phyloP scores from a whole-genome alignment of 2,113 vertebrate species.

The Melanerpes formicivorus region DNA sequence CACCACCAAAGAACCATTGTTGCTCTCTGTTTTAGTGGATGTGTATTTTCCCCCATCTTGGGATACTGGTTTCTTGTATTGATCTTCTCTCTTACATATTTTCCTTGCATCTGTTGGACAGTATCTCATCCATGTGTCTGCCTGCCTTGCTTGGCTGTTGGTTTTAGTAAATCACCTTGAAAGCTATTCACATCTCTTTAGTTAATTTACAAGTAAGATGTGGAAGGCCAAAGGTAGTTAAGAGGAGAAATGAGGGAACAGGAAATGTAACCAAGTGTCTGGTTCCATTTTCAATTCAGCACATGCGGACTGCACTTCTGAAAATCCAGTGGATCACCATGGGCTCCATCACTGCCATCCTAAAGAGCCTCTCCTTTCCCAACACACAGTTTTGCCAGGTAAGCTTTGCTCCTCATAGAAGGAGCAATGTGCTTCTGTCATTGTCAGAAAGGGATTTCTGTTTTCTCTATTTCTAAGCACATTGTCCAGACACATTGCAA shows the following conservation, averaged over 20 bases:
- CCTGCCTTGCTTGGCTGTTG: neutral
- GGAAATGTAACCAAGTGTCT: neutral
- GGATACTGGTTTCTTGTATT: neutral
- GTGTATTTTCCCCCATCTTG: neutral
- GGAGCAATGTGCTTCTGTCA: neutral
- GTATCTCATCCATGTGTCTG: neutral
- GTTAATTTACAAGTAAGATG: neutral
- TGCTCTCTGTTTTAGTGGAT: neutral
- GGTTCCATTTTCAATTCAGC: conserved; percentile 62
- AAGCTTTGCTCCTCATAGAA: neutral
- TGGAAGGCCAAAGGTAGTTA: neutral
- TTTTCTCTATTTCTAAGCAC: too few relatives aligned
- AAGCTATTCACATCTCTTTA: neutral
- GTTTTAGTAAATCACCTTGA: neutral
- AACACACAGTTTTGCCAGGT: conserved; percentile 71
- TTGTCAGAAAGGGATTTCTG: too few relatives aligned
- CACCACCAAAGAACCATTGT: neutral
- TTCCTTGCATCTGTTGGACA: neutral
- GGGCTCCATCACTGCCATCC: conserved; percentile 76
- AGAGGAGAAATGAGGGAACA: neutral
- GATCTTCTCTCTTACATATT: neutral
- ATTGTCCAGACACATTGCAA: too few relatives aligned
- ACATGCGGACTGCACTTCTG: conserved; percentile 28
- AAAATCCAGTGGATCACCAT: conserved; percentile 67
- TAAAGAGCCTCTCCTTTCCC: conserved; percentile 67